Base-by-base conservation (phyloP, 2,797 vertebrate species). In the Hipposideros larvatus region DNA sequence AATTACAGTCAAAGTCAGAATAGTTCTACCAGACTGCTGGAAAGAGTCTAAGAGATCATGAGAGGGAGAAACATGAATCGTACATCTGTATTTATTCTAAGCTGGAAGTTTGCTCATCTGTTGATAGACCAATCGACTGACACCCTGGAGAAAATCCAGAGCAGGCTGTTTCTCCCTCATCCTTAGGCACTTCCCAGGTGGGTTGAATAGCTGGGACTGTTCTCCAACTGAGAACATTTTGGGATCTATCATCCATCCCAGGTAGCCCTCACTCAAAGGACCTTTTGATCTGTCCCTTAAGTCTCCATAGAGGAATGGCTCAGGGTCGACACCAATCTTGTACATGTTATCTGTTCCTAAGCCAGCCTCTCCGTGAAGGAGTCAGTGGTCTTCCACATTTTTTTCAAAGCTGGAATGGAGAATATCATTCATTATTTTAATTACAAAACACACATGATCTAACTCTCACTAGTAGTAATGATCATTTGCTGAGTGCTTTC, bases 381-480 rank as follows among this genome's bases (percentile, higher is more conserved):
- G 71, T 37, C 43, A 24, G 19, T n/a, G 19, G 22, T 34, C 51
- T 80, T 59, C 41, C 82, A 89, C 55, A 31, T 34, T 70, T 79
- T 57, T 61, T 43, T 95, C 28, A 71, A 19, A 82, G 31, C 15
- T 92, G 51, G 55, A 79, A 78, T 78, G 37, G 22, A 84, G 85
- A 61, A 37, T 71, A 80, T 63, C 70, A 80, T 70, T 41, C 46
- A 78, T 92, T 74, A 79, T 77, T 94, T 96, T 92, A 70, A 71
- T 82, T 51, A 11, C 53, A 87, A 78, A 46, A 59, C 59, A 70
- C 26, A 78, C 7, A 19, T 31, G 1, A 37, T 55, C 87, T 77
- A 96, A 85, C 82, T 86, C 82, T 48, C 61, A 80, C 26, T 74
- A 48, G 22, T 51, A 85, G 28, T 19, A 79, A 84, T 28, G 46